These are phyloP conservation scores for Clarias gariepinus DNA, from an alignment of 2,113 vertebrate species.

Conservation along the genomic window DNA sequence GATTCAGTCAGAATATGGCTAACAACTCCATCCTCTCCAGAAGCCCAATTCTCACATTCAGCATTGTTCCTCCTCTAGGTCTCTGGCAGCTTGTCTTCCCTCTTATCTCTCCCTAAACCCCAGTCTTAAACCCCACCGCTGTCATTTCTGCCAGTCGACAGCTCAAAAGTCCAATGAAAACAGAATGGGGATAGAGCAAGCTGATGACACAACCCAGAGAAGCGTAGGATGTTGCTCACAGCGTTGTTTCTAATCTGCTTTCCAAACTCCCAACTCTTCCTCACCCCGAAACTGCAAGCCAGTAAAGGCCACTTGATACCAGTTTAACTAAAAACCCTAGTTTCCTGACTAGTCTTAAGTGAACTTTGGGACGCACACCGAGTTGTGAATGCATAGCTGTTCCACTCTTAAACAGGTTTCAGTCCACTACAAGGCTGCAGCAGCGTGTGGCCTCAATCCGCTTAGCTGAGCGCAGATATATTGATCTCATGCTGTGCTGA, in stretches of 20 bases:
- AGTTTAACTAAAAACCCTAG: conserved; percentile 12
- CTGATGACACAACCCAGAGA: not conserved
- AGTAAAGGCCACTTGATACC: not conserved
- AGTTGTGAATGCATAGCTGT: conserved; percentile 24
- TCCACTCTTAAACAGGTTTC: conserved; percentile 25
- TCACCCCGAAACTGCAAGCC: not conserved
- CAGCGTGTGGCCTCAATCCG: conserved; percentile 15
- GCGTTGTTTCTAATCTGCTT: not conserved
- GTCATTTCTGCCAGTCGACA: conserved; percentile 20
- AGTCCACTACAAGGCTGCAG: not conserved
- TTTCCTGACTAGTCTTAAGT: conserved; percentile 29
- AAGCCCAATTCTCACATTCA: not conserved
- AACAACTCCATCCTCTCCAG: not conserved
- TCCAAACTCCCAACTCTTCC: not conserved
- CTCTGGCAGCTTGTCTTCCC: not conserved
- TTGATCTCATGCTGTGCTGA: conserved; percentile 24
- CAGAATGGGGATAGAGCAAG: conserved; percentile 23
- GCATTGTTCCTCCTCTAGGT: not conserved
- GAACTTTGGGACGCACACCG: conserved; percentile 29
- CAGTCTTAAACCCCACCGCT: not conserved
- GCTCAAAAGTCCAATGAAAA: conserved; percentile 27
- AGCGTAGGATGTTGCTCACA: not conserved
- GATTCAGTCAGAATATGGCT: not conserved
- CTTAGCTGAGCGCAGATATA: conserved; percentile 20
- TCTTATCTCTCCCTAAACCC: conserved; percentile 21